These are phyloP conservation scores for Eupithecia vulgata DNA, from an alignment of 2,888 invertebrate genomes.

Conservation along the genomic window DNA sequence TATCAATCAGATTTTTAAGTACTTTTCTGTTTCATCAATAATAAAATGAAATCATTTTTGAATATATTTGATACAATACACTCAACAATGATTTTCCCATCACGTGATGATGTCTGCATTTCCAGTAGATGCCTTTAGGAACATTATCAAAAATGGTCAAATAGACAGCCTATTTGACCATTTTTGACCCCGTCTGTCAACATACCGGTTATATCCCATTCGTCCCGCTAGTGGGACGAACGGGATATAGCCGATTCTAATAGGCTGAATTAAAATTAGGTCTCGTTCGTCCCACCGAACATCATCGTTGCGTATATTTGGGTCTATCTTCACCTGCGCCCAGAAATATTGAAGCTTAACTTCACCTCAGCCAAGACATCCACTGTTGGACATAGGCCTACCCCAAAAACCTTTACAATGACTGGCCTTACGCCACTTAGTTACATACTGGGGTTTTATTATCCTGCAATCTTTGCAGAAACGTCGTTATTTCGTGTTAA, in stretches of 20 bases:
- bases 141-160: too few species aligned
- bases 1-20: not conserved
- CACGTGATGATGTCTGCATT: not conserved
- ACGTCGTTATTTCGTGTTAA: not conserved
- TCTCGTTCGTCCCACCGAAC: too few species aligned
- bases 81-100: not conserved
- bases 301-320: not conserved
- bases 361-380: not conserved
- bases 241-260: too few species aligned
- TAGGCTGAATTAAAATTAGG: too few species aligned
- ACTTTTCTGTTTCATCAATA: not conserved
- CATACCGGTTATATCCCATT: too few species aligned
- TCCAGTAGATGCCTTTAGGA: not conserved
- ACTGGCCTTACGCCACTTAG: not conserved
- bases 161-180: not conserved
- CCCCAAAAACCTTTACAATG: not conserved
- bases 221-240: too few species aligned
- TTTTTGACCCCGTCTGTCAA: not conserved
- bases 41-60: not conserved
- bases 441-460: not conserved
- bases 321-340: not conserved
- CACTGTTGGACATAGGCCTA: not conserved
- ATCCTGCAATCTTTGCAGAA: not conserved
- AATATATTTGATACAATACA: not conserved
- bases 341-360: not conserved